Evolutionary conservation across 2,113 vertebrate genomes (phyloP).

Genomic region (Anthoscopus minutus): DNA sequence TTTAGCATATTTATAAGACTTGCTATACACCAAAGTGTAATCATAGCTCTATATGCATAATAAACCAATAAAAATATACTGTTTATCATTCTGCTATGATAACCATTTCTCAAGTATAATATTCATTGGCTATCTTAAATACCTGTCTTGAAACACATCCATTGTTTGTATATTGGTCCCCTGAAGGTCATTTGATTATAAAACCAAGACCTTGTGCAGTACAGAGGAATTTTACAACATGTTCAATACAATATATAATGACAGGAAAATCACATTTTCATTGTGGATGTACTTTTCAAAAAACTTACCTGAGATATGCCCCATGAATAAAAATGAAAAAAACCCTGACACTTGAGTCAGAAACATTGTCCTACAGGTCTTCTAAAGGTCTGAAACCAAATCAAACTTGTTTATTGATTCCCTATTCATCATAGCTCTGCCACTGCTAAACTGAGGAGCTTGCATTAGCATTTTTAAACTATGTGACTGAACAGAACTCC

Average conservation of each 20-base stretch:
- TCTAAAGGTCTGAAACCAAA: neutral
- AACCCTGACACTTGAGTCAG: neutral
- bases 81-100: neutral
- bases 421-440: neutral
- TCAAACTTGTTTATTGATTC: neutral
- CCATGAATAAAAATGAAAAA: neutral
- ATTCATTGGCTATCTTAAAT: slow-evolving; percentile 8
- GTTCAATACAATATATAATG: neutral
- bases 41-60: slow-evolving; percentile 24
- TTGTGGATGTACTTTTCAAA: neutral
- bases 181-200: slow-evolving; percentile 20
- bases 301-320: neutral
- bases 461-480: neutral
- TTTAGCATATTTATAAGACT: slow-evolving; percentile 1
- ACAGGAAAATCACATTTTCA: neutral
- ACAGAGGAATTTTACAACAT: neutral
- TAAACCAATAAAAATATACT: slow-evolving; percentile 1
- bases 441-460: neutral
- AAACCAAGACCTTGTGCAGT: neutral
- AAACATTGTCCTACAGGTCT: neutral
- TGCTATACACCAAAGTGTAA: neutral
- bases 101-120: neutral
- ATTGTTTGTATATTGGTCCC: neutral
- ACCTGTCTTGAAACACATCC: neutral
- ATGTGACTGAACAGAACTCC: neutral